Evolutionary conservation across 2,888 invertebrate species (phyloP), one percentile per base, ranked within the genome.

Genomic region (Dolichomitus sp.): DNA sequence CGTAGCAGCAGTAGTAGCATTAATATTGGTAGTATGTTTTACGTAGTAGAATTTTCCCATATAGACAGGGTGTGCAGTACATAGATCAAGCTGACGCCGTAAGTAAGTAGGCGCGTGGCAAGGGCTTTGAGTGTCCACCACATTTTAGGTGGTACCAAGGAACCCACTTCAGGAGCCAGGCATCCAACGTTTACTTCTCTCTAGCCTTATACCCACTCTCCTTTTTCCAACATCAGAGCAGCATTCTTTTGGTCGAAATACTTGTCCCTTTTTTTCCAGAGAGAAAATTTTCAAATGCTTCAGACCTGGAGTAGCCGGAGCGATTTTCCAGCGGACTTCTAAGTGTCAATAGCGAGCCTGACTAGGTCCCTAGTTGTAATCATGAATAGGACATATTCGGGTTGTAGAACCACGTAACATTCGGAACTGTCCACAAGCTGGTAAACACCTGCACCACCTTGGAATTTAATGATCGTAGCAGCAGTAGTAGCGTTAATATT

Each of bases 51-150:
- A 74, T 78, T 69, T 74, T 69, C 74, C 33, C 72, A 27, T 54
- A 48, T 61, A 63, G 19, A 69, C 54, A 48, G 52, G 48, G 54
- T 65, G 74, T 27, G 17, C 72, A 45, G 77, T 82, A 70, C 70
- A 84, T 86, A 81, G 75, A 88, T 89, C 89, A 87, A 87, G 72
- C 83, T 87, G 85, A 86, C 86, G 83, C 84, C 81, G 83, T 65
- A 83, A 84, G 74, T 78, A 57, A 80, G 83, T 83, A 77, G 61
- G 59, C 50, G 30, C 42, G 57, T 75, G 66, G 75, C 37, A 40
- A 75, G 57, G 42, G 65, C 69, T 78, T 74, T 74, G 74, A 78
- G 81, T 77, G 73, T 63, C 45, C 69, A 48, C 80, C 84, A 85
- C 83, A 85, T 88, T 89, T 90, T 81, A 84, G 85, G 50, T 88